phyloP scores from a whole-genome alignment of 2,113 vertebrate species.

The Pithys albifrons region DNA sequence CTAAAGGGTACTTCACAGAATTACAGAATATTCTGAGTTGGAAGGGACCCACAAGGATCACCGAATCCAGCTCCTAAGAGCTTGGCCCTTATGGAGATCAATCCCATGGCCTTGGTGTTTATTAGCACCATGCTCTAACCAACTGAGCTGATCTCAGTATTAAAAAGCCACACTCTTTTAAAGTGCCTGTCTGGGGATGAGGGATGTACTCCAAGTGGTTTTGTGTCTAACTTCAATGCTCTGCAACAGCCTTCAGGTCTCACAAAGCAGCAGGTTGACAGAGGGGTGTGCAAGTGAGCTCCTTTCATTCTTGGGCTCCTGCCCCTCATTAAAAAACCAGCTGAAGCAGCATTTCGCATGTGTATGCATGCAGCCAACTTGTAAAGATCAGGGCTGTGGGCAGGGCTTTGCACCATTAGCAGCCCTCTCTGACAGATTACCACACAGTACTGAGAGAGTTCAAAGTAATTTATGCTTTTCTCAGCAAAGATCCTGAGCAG shows the following conservation, averaged over 20 bases:
- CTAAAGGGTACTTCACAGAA: background rate
- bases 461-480: background rate
- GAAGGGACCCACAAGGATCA: background rate
- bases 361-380: rapidly evolving
- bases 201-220: background rate
- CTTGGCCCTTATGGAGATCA: background rate
- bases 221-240: background rate
- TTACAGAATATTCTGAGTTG: background rate
- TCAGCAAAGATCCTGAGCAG: background rate
- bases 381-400: background rate
- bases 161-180: background rate
- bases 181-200: background rate
- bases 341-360: background rate
- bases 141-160: background rate
- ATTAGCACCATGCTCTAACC: background rate
- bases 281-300: background rate
- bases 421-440: background rate
- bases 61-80: background rate
- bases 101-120: background rate
- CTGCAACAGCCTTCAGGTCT: background rate
- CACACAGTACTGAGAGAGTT: background rate
- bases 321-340: background rate
- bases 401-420: background rate
- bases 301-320: background rate
- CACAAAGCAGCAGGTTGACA: background rate